These are phyloP conservation scores for Delia radicum DNA, from an alignment of 1,140 invertebrate genomes.

Conservation along the genomic window DNA sequence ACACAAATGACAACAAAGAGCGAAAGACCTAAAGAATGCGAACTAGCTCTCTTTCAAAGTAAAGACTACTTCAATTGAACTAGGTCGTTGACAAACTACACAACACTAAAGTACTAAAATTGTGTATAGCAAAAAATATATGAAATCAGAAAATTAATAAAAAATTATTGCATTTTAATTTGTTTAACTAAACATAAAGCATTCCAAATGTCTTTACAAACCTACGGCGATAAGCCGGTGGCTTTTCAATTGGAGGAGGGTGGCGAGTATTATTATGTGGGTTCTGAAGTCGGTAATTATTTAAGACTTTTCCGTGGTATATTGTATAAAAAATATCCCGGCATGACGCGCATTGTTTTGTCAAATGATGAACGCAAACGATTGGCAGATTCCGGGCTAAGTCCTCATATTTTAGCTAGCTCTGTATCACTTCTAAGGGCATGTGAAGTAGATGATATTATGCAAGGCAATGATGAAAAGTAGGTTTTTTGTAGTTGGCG, in stretches of 20 bases:
- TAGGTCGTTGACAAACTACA: too few species aligned
- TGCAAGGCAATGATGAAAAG: slow-evolving; percentile 98
- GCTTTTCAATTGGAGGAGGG: slow-evolving; percentile 97
- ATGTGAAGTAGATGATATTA: slow-evolving; percentile 96
- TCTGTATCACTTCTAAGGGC: slow-evolving; percentile 92
- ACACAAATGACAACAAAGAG: too few species aligned
- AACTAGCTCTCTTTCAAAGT: too few species aligned
- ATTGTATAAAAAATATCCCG: slow-evolving; percentile 97
- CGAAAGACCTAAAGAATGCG: too few species aligned
- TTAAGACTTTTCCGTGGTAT: slow-evolving; percentile 95
- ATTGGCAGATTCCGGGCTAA: slow-evolving; percentile 87
- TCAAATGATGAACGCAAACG: slow-evolving; percentile 97
- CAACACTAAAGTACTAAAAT: too few species aligned
- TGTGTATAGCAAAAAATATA: too few species aligned
- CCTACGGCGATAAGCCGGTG: slow-evolving; percentile 96
- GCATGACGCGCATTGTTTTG: slow-evolving; percentile 91
- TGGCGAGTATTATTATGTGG: slow-evolving; percentile 97
- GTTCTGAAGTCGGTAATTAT: slow-evolving; percentile 97
- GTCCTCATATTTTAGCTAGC: slow-evolving; percentile 90
- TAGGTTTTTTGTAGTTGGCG: too few species aligned
- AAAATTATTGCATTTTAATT: too few species aligned
- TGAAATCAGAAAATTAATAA: too few species aligned
- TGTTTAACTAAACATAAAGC: neutral
- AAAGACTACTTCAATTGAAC: too few species aligned
- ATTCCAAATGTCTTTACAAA: slow-evolving; percentile 73